Evolutionary conservation across 2,888 invertebrate species (phyloP), one percentile per base, ranked within the genome.

Genomic region (Thereva nobilitata): DNA sequence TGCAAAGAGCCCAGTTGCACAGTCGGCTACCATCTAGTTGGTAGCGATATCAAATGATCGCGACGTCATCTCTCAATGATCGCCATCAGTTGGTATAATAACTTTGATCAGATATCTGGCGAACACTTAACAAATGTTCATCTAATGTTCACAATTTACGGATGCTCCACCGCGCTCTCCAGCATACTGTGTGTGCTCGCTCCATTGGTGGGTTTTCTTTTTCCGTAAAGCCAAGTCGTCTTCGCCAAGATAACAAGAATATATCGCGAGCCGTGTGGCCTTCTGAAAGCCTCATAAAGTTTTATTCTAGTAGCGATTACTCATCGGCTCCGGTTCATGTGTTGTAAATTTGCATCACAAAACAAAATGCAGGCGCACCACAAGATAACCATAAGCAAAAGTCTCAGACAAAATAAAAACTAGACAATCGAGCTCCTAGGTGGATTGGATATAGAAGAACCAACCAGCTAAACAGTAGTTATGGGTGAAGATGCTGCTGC

Each of bases 71-170:
- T 64, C 45, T 53, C 45, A 44, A 44, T 53, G 53, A 64, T 64
- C 64, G 40, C 53, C 41, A 53, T 54, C 54, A 53, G 12, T 23
- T 41, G 34, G 35, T 53, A 45, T 54, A 64, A 64, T 64, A 64
- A 64, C 37, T 64, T 64, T 53, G 64, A 64, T 64, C 64, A 54
- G 64, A 64, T 64, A 64, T 54, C 42, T 54, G 53, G 45, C 34
- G 64, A 64, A 64, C 64, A 64, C 23, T 63, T 64, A 54, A 64
- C 64, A 64, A 64, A 64, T 64, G 64, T 54, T 64, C 35, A 42
- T 64, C 64, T 64, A 64, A 64, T 64, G 64, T 64, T 64, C 64
- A 54, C 64, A 53, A 64, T 64, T 64, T 64, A 64, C 54, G 53
- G 53, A 54, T 53, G 45, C 38, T 54, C 8, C 45, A 6, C n/a